Percentiles rank a stretch among this genome's conserved stretches.
Conservation (phyloP, 2,888 invertebrate genomes). For the Branchellion lobata region DNA sequence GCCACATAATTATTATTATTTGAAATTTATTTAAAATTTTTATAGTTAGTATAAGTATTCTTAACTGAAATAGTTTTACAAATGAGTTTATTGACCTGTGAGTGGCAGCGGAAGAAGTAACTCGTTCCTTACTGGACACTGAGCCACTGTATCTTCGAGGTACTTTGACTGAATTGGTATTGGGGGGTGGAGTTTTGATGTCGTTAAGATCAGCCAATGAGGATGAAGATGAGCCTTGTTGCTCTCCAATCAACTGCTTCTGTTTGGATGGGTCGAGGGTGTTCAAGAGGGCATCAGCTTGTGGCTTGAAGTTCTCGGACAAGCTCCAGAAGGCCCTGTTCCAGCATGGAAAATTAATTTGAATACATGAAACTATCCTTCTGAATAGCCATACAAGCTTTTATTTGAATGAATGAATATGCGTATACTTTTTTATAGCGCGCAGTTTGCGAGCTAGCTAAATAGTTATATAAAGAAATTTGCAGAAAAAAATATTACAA, state of each 20-base stretch:
- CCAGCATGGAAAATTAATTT: neutral
- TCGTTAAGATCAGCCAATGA: slow-evolving; percentile 39
- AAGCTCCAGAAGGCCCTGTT: slow-evolving; percentile 84
- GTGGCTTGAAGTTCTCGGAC: slow-evolving; percentile 83
- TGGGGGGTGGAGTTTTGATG: slow-evolving; percentile 21
- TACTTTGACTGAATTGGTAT: slow-evolving; percentile 42
- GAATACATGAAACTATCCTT: too few species aligned
- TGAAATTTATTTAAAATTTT: too few species aligned
- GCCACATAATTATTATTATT: too few species aligned
- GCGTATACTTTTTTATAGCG: neutral
- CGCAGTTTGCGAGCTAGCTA: neutral
- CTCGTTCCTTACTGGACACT: neutral
- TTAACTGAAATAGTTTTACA: neutral
- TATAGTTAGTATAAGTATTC: too few species aligned
- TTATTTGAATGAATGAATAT: neutral
- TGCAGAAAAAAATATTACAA: too few species aligned
- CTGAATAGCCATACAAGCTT: neutral
- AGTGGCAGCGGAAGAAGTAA: neutral
- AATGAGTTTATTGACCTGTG: slow-evolving; percentile 12
- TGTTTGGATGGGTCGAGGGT: slow-evolving; percentile 78
- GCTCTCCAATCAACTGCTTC: slow-evolving; percentile 69
- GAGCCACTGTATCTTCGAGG: slow-evolving; percentile 30
- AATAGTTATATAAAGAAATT: neutral
- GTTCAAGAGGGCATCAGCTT: slow-evolving; percentile 80
- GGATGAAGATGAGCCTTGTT: slow-evolving; percentile 63